Base-by-base conservation (phyloP, 2,888 invertebrate genomes). In the Seira ritae region DNA sequence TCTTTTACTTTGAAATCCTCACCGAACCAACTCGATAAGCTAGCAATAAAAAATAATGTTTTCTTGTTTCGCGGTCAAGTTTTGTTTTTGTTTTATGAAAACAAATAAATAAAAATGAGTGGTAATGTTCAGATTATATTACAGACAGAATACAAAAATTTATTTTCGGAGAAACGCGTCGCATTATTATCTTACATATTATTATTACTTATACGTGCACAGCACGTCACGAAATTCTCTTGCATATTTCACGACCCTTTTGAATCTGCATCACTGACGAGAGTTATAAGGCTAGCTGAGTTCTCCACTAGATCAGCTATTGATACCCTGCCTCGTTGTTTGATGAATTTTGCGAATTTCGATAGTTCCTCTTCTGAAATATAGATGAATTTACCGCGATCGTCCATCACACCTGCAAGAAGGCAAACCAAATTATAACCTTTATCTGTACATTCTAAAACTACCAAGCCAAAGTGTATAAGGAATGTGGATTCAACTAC, bases 321-420 rank as follows among this genome's bases (percentile, higher is more conserved):
- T 0, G 98, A 97, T 0, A 99, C 96, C 84, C 99, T 92, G 0
- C 99, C 99, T 71, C 98, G 93, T 90, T 98, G 98, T 89, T 93
- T 95, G 19, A 99, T 97, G 90, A 98, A 99, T 90, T 97, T 98
- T 0, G 98, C 98, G 0, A 99, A 97, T 81, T 96, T 95, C 89
- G 95, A 94, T 85, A 99, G 92, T 91, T 99, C 99, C 65, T 95
- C 94, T 88, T 94, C 94, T 0, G 98, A 97, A 74, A 99, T 96
- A 91, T 97, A 99, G 90, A 99, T 99, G 90, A 99, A 99, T 92
- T 99, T 99, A 19, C 99, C 99, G 85, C 99, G 93, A 91, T 99
- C 99, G 90, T 99, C 99, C 88, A 99, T 96, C 0, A 99, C 99
- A 0, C 99, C 97, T 91, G 84, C 10, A 19, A 23, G 6, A n/a